Conservation (phyloP, 2,113 vertebrate genomes). For the Varanus komodoensis region DNA sequence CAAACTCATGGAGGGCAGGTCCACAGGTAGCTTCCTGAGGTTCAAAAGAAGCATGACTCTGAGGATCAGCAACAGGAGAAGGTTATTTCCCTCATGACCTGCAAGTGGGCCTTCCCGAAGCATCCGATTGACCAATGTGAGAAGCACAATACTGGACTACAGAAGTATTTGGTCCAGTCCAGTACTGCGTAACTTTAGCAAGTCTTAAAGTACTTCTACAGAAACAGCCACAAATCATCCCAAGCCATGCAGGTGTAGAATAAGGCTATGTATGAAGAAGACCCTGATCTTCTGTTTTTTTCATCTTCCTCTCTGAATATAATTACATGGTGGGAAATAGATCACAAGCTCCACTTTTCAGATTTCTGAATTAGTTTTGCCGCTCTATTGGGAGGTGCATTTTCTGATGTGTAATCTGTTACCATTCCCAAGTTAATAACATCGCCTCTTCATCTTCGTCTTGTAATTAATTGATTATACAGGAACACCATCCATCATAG, state of each 20-base stretch:
- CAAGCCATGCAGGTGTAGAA: not conserved
- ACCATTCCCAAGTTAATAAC: constrained; percentile 39
- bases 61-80: no score
- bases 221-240: not conserved
- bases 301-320: constrained; percentile 36
- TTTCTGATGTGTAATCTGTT: constrained; percentile 51
- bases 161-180: not conserved
- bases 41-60: not conserved
- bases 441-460: constrained; percentile 47
- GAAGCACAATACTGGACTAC: not conserved
- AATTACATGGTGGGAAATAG: constrained; percentile 17
- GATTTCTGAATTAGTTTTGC: constrained; percentile 53
- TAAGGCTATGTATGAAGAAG: not conserved
- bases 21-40: not conserved
- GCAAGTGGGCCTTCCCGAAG: not conserved
- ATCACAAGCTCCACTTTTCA: constrained; percentile 45
- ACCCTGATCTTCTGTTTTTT: not conserved
- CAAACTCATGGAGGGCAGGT: not conserved
- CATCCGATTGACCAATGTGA: not conserved
- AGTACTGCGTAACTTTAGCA: not conserved
- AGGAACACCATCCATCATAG: constrained; percentile 54
- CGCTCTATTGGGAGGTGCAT: constrained; percentile 35
- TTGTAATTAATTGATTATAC: constrained; percentile 61
- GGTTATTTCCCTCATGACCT: not conserved
- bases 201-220: not conserved